Evolutionary conservation across 2,888 invertebrate genomes (phyloP).

Genomic region (Blastobasis adustella): DNA sequence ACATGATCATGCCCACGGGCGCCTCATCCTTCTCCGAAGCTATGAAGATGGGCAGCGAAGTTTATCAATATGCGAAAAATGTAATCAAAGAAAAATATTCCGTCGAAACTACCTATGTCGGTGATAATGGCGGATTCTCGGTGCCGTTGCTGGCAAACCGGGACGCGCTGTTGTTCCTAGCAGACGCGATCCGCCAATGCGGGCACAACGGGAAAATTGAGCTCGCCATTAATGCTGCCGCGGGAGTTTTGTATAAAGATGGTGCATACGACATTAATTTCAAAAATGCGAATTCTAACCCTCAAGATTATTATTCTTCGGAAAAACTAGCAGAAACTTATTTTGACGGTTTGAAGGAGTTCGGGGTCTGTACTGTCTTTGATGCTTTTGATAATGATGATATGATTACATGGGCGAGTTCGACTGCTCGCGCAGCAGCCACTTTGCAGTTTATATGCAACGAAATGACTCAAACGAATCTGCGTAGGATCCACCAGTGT

Average conservation of each 20-base stretch:
- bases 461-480: constrained; percentile 94
- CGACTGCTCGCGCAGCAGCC: constrained; percentile 76
- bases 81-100: constrained; percentile 92
- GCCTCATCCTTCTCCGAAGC: constrained; percentile 94
- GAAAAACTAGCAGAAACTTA: constrained; percentile 91
- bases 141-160: constrained; percentile 96
- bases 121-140: constrained; percentile 98
- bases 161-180: constrained; percentile 90
- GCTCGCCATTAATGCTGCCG: constrained; percentile 98
- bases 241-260: constrained; percentile 94
- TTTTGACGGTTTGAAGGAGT: constrained; percentile 90
- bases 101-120: constrained; percentile 93
- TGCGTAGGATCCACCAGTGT: constrained; percentile 91
- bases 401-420: constrained; percentile 94
- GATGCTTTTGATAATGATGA: constrained; percentile 99
- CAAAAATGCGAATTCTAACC: constrained; percentile 94
- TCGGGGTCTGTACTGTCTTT: constrained; percentile 94
- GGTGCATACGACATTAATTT: constrained; percentile 96
- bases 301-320: constrained; percentile 85
- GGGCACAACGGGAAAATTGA: constrained; percentile 93
- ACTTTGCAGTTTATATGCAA: constrained; percentile 90
- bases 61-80: constrained; percentile 94
- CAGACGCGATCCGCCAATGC: constrained; percentile 91
- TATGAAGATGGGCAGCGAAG: constrained; percentile 97
- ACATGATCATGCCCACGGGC: constrained; percentile 94